These are phyloP conservation scores for Pelosia muscerda DNA, from an alignment of 2,888 invertebrate genomes.

Conservation along the genomic window DNA sequence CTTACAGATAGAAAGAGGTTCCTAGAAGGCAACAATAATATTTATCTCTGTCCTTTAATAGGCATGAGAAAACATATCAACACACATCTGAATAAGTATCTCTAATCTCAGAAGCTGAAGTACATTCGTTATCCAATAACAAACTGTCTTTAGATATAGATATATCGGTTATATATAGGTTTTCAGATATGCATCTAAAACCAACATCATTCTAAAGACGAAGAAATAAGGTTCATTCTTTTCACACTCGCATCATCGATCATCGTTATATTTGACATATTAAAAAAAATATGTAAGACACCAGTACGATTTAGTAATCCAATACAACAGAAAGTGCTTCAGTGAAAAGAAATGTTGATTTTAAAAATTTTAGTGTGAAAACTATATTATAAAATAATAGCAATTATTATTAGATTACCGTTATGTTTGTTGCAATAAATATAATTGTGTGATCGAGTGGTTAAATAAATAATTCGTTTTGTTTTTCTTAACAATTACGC, in stretches of 20 bases:
- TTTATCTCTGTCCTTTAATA: neutral
- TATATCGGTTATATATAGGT: neutral
- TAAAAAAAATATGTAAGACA: slow-evolving; percentile 2
- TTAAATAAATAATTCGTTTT: slow-evolving; percentile 35
- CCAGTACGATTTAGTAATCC: slow-evolving; percentile 26
- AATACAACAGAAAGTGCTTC: slow-evolving; percentile 25
- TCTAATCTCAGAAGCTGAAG: slow-evolving; percentile 2
- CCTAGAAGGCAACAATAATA: neutral
- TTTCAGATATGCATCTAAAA: neutral
- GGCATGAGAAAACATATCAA: neutral
- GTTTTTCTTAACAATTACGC: slow-evolving; percentile 40
- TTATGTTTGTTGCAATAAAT: slow-evolving; percentile 39
- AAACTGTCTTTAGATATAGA: slow-evolving; percentile 3
- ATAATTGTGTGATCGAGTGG: slow-evolving; percentile 38
- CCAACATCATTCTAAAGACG: neutral
- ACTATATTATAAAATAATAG: neutral
- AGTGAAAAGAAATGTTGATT: slow-evolving; percentile 16
- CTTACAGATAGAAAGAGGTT: neutral
- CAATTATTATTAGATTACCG: slow-evolving; percentile 16
- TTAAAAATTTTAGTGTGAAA: slow-evolving; percentile 21
- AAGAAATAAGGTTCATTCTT: neutral
- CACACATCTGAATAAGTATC: neutral
- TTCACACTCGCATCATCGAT: slow-evolving; percentile 7
- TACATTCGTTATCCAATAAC: slow-evolving; percentile 7
- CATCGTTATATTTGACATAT: slow-evolving; percentile 12